These are phyloP conservation scores for Tragelaphus scriptus DNA, from an alignment of 2,113 vertebrate species.

Conservation along the genomic window DNA sequence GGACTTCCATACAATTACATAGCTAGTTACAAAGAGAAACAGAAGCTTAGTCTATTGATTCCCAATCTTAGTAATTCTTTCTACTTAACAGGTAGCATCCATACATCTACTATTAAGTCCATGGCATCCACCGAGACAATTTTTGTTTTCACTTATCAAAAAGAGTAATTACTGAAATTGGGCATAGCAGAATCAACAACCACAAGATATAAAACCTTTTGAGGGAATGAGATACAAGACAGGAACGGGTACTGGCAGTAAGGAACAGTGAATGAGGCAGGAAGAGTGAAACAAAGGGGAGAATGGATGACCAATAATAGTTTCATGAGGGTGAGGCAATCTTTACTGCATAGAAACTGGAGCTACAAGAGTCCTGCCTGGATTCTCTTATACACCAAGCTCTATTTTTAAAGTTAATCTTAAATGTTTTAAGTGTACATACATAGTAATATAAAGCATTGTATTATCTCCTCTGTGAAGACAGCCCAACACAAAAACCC, in stretches of 20 bases:
- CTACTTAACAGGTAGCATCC: not conserved
- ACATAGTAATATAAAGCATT: not conserved
- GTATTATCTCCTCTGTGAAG: not conserved
- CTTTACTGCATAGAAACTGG: not conserved
- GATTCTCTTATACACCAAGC: not conserved
- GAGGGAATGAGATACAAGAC: not conserved
- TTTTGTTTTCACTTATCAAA: constrained; percentile 13
- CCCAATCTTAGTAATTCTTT: not conserved
- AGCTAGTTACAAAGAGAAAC: not conserved
- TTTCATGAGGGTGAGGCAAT: not conserved
- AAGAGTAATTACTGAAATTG: not conserved
- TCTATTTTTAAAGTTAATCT: not conserved
- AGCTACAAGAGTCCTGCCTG: not conserved
- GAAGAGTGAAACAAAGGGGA: not conserved
- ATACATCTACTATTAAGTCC: not conserved
- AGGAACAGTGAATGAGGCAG: not conserved
- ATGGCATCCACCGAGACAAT: not conserved
- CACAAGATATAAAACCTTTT: not conserved
- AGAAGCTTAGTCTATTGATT: not conserved
- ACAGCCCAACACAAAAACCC: not conserved
- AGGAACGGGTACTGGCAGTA: not conserved
- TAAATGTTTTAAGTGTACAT: not conserved
- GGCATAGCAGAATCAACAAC: not conserved
- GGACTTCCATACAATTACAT: not conserved
- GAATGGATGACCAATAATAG: not conserved